Evolutionary conservation across 2,113 vertebrate genomes (phyloP), one percentile per base, ranked within the genome.

Genomic region (Cottus gobio): DNA sequence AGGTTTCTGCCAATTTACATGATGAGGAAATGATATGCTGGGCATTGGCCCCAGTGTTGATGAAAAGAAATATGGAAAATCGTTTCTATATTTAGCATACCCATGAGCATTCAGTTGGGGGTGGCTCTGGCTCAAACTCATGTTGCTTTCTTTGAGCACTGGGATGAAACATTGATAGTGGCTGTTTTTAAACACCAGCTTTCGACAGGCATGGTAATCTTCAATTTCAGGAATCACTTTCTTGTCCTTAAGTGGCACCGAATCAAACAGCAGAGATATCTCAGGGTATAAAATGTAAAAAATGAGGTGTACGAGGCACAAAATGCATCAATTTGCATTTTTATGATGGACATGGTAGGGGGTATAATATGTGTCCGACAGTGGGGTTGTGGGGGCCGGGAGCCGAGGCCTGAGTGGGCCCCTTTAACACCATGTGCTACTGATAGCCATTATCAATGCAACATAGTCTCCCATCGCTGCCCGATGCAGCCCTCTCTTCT

Each of bases 61-160:
- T 93, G 92, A 94, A 93, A 91, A 91, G 87, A 91, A 93, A 91
- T 90, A 86, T 90, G 75, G 80, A 92, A 91, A 91, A 86, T 66
- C 62, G 50, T 65, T 81, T 86, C 91, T 93, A 95, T 92, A 90
- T 94, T 92, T 93, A 94, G 92, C 66, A 28, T 63, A 58, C 77
- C 71, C 61, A 54, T 13, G 48, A 84, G 86, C 78, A 66, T 84
- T 91, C 54, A 0, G 56, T 88, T 48, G 79, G 83, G 67, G 83
- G 74, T 70, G 80, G 71, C 77, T 82, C 42, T 84, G 83, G 85
- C 83, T 85, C 82, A 83, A 71, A 82, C 70, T 69, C 15, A 1
- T 34, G 78, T 31, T 79, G 78, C 64, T 67, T 80, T 77, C 75
- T 82, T 67, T 52, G 80, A 82, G 83, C 60, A 42, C 71, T 71